Evolutionary conservation across 2,888 invertebrate species (phyloP), one percentile per base, ranked within the genome.

Genomic region (Andrena hattorfiana): DNA sequence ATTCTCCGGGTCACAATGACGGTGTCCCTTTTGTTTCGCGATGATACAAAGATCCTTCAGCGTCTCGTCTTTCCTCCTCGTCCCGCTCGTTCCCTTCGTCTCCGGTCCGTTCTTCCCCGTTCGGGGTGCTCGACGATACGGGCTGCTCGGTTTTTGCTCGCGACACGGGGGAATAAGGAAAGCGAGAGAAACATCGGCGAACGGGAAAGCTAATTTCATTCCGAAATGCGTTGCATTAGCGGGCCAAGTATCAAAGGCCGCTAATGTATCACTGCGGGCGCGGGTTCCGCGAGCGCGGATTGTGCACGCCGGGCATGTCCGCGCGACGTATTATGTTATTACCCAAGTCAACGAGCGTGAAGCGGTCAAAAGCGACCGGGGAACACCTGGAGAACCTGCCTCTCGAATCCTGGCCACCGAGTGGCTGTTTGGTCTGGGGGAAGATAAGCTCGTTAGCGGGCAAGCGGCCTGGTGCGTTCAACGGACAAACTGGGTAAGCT

Each of bases 311-410:
- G 86, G 81, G 87, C 89, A 89, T 86, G 89, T 89, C 82, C 85
- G 86, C 23, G 48, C 84, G 77, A 54, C 87, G 84, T 85, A 89
- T 91, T 91, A 91, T 89, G 86, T 88, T 88, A 90, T 91, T 91
- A 91, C 89, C 87, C 87, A 80, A 90, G 85, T 89, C 87, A 91
- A 90, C 88, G 86, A 88, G 89, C 87, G 87, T 89, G 89, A 91
- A 90, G 87, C 88, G 89, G 85, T 90, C 87, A 88, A 89, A 90
- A 90, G 87, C 85, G 77, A 76, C 62, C 75, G 60, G 76, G 75
- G 75, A 83, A 83, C 80, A 87, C 84, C 85, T 84, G 84, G 76
- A 87, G 85, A 78, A 81, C 56, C 78, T 84, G 63, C 49, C 76
- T 60, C 79, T 85, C 86, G 83, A 86, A 87, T 86, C 75, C 66